Evolutionary conservation across 2,797 vertebrate species (phyloP).

Genomic region (Prunella strophiata): DNA sequence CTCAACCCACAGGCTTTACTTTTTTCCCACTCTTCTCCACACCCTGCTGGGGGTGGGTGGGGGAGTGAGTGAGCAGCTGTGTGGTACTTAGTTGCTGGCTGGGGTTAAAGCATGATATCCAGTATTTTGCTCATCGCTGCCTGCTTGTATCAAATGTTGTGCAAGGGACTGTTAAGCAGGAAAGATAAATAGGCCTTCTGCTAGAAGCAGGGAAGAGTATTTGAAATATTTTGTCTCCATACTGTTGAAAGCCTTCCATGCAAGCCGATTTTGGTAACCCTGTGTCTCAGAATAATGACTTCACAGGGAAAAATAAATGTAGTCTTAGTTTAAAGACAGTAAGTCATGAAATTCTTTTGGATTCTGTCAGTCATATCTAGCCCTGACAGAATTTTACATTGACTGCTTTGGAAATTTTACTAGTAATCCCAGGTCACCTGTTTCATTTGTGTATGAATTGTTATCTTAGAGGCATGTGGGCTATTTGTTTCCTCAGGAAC

Average conservation of each 20-base stretch:
- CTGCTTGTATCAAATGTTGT: background rate
- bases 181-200: background rate
- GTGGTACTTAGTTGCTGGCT: background rate
- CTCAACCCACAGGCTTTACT: background rate
- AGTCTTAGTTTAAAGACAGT: background rate
- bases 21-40: background rate
- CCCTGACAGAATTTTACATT: background rate
- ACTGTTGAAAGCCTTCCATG: background rate
- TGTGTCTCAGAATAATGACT: background rate
- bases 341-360: background rate
- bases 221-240: background rate
- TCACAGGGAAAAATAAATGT: background rate
- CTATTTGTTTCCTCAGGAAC: background rate
- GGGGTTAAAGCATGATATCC: background rate
- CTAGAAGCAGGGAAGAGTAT: background rate
- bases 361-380: background rate
- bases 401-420: background rate
- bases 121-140: background rate
- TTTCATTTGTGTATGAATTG: background rate
- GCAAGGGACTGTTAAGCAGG: background rate
- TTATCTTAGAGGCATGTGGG: background rate
- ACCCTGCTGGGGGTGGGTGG: rapidly evolving
- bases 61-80: background rate
- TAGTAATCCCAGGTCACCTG: background rate
- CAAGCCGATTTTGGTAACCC: background rate